Evolutionary conservation across 1,140 invertebrate species (phyloP).

Genomic region (Paramacrobiotus metropolitanus): DNA sequence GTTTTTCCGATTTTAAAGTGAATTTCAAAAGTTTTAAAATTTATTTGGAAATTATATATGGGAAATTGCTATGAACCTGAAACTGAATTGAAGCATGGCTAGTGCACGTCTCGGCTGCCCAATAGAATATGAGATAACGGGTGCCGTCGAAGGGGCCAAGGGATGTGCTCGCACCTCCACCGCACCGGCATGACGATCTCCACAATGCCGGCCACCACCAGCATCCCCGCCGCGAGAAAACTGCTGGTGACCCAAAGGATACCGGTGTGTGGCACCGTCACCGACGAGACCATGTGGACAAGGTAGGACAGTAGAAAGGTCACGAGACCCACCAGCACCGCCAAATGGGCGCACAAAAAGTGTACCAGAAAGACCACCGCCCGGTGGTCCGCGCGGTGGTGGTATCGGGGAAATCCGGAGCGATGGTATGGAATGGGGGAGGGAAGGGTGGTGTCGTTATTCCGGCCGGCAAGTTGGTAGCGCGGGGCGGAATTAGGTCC

Average conservation of each 20-base stretch:
- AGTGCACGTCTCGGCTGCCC: not conserved
- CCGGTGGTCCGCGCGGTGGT: not conserved
- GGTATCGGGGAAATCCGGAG: not conserved
- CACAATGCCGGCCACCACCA: not conserved
- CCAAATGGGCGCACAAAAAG: not conserved
- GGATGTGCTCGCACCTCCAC: not conserved
- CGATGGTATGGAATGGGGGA: not conserved
- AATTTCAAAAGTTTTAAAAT: no score
- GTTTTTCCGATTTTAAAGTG: no score
- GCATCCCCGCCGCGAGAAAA: not conserved
- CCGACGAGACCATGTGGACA: not conserved
- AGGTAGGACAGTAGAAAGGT: not conserved
- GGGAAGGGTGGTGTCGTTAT: not conserved
- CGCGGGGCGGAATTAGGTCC: not conserved
- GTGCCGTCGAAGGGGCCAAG: not conserved
- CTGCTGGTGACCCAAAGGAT: not conserved
- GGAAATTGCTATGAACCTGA: no score
- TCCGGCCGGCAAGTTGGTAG: not conserved
- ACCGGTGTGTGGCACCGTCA: not conserved
- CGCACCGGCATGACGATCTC: not conserved
- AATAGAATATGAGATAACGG: no score
- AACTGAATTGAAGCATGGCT: no score
- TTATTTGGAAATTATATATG: no score
- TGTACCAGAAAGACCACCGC: not conserved
- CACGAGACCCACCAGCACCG: not conserved